Percentiles rank a stretch among this genome's conserved stretches.
phyloP scores from a whole-genome alignment of 2,113 vertebrate genomes.

The Typhlomys cinereus region DNA sequence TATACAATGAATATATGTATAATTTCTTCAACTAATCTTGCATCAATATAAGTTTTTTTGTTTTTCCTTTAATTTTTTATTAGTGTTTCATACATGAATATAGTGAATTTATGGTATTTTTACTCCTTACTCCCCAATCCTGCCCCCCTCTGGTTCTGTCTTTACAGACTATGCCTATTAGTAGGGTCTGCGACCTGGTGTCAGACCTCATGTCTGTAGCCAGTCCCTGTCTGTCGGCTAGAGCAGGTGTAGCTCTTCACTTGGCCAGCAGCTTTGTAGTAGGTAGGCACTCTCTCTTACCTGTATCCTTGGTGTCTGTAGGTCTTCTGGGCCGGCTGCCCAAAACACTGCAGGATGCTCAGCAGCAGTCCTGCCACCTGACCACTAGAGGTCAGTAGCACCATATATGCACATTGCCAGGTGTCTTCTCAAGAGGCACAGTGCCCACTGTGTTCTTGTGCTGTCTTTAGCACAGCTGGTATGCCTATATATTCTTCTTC shows the following conservation, averaged over 20 bases:
- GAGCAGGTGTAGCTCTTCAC: background rate
- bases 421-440: background rate
- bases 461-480: background rate
- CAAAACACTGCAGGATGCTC: background rate
- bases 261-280: background rate
- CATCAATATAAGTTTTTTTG: no score
- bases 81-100: no score
- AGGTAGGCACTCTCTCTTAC: accelerated
- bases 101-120: no score
- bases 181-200: no score
- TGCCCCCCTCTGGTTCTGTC: no score
- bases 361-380: background rate
- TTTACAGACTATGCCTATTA: background rate
- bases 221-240: background rate
- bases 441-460: background rate
- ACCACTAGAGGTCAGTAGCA: background rate
- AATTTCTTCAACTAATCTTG: no score
- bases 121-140: no score
- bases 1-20: no score
- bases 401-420: background rate
- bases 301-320: background rate
- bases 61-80: no score
- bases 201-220: background rate
- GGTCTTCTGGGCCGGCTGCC: background rate
- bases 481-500: no score